Percentiles rank a stretch among this genome's conserved stretches.
Conservation (phyloP, 2,888 invertebrate species). For the Megastigmus dorsalis region DNA sequence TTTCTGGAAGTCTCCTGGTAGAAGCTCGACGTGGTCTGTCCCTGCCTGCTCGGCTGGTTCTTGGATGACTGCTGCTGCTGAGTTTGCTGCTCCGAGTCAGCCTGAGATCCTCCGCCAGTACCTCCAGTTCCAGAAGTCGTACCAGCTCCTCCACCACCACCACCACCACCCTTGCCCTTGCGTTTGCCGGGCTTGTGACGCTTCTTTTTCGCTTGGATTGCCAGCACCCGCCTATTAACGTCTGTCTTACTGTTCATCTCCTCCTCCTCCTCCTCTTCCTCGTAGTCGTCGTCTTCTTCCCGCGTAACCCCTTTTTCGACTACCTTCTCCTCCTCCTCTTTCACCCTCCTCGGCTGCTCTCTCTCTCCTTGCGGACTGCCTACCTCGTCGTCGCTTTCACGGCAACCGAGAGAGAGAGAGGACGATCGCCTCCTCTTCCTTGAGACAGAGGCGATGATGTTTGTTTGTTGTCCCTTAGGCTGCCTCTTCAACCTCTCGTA, state of each 20-base stretch:
- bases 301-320: conserved; percentile 12
- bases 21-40: background rate
- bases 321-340: background rate
- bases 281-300: background rate
- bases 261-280: conserved; percentile 8
- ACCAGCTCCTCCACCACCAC: conserved; percentile 66
- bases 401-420: background rate
- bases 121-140: background rate
- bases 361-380: background rate
- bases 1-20: conserved; percentile 56
- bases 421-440: background rate
- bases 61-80: conserved; percentile 15
- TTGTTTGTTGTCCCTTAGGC: too few relatives aligned
- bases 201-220: conserved; percentile 94
- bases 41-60: conserved; percentile 41
- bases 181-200: conserved; percentile 91
- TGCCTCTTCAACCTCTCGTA: too few relatives aligned
- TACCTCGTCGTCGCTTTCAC: background rate
- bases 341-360: too few relatives aligned
- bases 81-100: conserved; percentile 70
- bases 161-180: conserved; percentile 82
- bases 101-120: conserved; percentile 72
- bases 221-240: conserved; percentile 92
- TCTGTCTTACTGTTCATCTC: conserved; percentile 91
- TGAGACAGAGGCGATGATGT: background rate